phyloP scores from a whole-genome alignment of 2,888 invertebrate genomes.

The Chymomyza fuscimana region DNA sequence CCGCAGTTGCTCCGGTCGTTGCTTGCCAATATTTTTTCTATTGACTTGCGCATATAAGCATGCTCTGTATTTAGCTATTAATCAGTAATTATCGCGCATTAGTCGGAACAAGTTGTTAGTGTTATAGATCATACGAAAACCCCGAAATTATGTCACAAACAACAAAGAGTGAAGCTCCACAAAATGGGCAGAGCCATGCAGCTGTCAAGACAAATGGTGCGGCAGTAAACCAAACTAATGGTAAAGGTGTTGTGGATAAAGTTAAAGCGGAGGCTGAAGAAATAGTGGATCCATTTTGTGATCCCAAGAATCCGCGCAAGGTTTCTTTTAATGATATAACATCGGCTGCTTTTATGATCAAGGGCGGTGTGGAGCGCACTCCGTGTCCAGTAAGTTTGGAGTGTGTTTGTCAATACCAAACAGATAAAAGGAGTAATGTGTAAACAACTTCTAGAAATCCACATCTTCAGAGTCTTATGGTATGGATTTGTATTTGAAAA shows the following conservation, averaged over 20 bases:
- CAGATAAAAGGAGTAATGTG: neutral
- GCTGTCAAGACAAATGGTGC: conserved; percentile 19
- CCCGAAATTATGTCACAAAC: conserved; percentile 41
- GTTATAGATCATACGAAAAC: neutral
- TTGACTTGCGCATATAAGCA: conserved; percentile 25
- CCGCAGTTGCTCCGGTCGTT: neutral
- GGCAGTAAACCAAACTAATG: neutral
- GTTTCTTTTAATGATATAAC: conserved; percentile 92
- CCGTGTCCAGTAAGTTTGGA: conserved; percentile 86
- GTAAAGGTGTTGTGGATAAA: conserved; percentile 5
- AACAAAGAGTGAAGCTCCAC: conserved; percentile 38
- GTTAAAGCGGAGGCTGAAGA: conserved; percentile 52
- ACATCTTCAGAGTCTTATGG: conserved; percentile 88
- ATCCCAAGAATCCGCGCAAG: conserved; percentile 85
- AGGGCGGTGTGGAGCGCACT: conserved; percentile 89
- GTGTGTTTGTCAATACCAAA: neutral
- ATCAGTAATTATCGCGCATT: conserved; percentile 44
- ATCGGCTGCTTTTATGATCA: conserved; percentile 93
- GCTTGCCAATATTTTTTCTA: conserved; percentile 13
- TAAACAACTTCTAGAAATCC: conserved; percentile 84
- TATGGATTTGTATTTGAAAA: conserved; percentile 95
- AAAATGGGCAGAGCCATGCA: conserved; percentile 13
- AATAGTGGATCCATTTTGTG: conserved; percentile 82
- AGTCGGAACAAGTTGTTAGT: conserved; percentile 19
- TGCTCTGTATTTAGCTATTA: conserved; percentile 12